Evolutionary conservation across 2,888 invertebrate genomes (phyloP), one percentile per base, ranked within the genome.

Genomic region (Ganaspis brasiliensis): DNA sequence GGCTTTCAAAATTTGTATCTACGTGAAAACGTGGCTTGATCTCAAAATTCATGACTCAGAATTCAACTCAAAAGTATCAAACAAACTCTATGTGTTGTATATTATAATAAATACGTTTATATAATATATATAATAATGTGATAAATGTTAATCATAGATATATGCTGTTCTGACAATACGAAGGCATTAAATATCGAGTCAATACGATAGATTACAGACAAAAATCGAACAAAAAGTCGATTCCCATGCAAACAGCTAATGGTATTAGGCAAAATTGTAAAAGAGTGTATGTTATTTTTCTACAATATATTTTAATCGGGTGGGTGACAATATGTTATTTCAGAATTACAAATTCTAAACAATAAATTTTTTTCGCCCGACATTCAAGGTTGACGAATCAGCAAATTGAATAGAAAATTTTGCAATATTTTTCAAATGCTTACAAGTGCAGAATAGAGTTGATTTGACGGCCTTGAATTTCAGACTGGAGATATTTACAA

Each of bases 211-310:
- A 67, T 67, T 67, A 67, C 67, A 67, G 67, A 67, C 67, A 67
- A 67, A 67, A 67, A 67, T 67, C 67, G 67, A 67, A 82, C 83
- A 81, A 82, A 75, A 81, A 81, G 79, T 82, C 82, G 81, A 82
- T 78, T 83, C 84, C 79, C 86, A 85, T 84, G 86, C 85, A 84
- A 81, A 82, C 85, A 83, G 82, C 79, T 78, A 81, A 82, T 78
- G 78, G 77, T 81, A 83, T 67, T 63, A 76, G 72, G 40, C 76
- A 77, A 77, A 79, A 80, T 21, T 63, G 40, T 67, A 67, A 67
- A 67, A 63, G 80, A 79, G 71, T 74, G 75, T 72, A 73, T 78
- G 74, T 75, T 77, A 82, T 9, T 21, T 49, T 24, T 45, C 67
- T 67, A 67, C 67, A 67, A 45, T 52, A 19, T 16, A 49, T 52